Percentiles rank a stretch among this genome's conserved stretches.
phyloP scores from a whole-genome alignment of 1,140 invertebrate species.

The Neodiprion virginianus region DNA sequence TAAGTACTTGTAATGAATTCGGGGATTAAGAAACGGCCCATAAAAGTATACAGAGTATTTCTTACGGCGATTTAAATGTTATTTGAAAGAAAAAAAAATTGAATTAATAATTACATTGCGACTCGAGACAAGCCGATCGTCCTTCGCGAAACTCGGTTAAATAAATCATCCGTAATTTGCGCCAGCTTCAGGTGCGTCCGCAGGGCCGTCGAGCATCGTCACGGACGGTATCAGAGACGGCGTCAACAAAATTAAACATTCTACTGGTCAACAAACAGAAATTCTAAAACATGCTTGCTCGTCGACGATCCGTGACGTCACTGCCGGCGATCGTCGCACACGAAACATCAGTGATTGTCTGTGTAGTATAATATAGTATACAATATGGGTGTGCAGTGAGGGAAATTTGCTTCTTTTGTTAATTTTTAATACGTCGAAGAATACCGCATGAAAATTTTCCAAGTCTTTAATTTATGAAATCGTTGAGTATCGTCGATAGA shows the following conservation, averaged over 20 bases:
- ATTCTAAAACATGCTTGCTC: slow-evolving; percentile 35
- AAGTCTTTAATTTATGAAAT: neutral
- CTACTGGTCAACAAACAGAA: slow-evolving; percentile 50
- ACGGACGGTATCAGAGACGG: slow-evolving; percentile 3
- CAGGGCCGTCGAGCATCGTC: neutral
- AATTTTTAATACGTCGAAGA: neutral
- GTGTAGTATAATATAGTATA: neutral
- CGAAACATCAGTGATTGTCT: neutral
- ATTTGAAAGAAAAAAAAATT: neutral
- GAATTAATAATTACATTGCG: neutral
- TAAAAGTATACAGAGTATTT: slow-evolving; percentile 17
- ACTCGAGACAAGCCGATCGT: neutral
- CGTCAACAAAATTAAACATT: slow-evolving; percentile 54
- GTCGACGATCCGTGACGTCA: neutral
- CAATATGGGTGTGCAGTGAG: no score
- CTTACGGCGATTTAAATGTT: slow-evolving; percentile 10
- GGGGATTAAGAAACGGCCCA: slow-evolving; percentile 5
- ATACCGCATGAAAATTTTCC: neutral
- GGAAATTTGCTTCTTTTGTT: no score
- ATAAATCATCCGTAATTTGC: neutral
- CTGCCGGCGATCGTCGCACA: neutral
- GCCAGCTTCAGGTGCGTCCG: neutral
- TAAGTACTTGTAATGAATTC: neutral
- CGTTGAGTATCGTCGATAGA: neutral
- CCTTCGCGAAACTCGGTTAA: neutral